Evolutionary conservation across 2,113 vertebrate species (phyloP), one percentile per base, ranked within the genome.

Genomic region (Balaenoptera acutorostrata): DNA sequence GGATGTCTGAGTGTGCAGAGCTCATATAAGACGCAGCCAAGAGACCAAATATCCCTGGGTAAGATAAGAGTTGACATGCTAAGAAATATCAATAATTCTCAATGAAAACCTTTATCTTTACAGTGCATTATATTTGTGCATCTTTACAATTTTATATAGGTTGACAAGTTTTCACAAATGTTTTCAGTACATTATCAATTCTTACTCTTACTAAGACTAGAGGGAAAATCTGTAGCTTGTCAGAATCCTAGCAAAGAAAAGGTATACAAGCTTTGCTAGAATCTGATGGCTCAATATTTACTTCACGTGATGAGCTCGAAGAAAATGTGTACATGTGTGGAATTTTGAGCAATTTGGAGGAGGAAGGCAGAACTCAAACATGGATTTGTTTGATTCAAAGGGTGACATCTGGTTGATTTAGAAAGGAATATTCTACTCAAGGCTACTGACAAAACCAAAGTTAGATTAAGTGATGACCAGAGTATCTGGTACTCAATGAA

Each of bases 11-110:
- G 98, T 55, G 99, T 98, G 96, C 99, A 99, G 41, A 99, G 98
- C 90, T 99, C 99, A 97, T 99, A 99, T 41, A 99, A 98, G 95
- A 99, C 99, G 87, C 99, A 99, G 81, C 99, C 99, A 98, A 99
- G 99, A 98, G 99, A 99, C 99, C 99, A 99, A 98, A 99, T 98
- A 97, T 99, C 99, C 98, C 99, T 99, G 98, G 77, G 64, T 96
- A 98, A 93, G 92, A 97, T 25, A 98, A 97, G 57, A 97, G 84
- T 96, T 96, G 93, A 95, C n/a, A 69, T 55, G 92, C 82, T 27
- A 96, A 91, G 86, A 95, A 97, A 97, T 64, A 27, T 10, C 1
- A 20, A 52, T 20, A 52, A 68, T 14, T 85, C 33, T 85, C 17
- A 82, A 55, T 25, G 46, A 86, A 94, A 78, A 20, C 3, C 18